phyloP scores from a whole-genome alignment of 2,888 invertebrate species.

The Sphaerophoria rueppellii region DNA sequence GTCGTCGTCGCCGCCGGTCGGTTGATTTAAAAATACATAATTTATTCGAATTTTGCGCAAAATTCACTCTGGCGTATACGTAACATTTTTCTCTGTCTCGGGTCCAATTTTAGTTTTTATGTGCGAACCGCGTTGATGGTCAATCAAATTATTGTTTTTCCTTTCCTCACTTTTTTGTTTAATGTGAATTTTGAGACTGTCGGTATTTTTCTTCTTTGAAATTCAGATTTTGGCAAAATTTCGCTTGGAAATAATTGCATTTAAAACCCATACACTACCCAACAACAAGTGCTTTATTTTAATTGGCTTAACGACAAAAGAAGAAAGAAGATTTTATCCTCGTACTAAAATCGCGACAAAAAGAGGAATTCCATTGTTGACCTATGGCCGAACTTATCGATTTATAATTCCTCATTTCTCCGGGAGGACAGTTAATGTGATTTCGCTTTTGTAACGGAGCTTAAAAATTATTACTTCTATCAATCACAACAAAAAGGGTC shows the following conservation, averaged over 20 bases:
- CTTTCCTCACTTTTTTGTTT: too few species aligned
- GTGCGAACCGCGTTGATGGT: slow-evolving; percentile 49
- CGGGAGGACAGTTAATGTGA: slow-evolving; percentile 1
- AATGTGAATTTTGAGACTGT: too few species aligned
- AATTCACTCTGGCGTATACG: slow-evolving; percentile 63
- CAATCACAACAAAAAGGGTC: neutral
- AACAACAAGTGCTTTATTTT: slow-evolving; percentile 33
- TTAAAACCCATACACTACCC: neutral
- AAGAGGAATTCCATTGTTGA: slow-evolving; percentile 65
- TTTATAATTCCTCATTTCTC: slow-evolving; percentile 51
- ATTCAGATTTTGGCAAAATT: slow-evolving; percentile 44
- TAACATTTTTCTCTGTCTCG: slow-evolving; percentile 42
- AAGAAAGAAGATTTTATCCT: slow-evolving; percentile 21
- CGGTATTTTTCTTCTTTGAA: slow-evolving; percentile 17
- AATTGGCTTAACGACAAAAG: slow-evolving; percentile 64
- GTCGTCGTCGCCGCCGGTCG: slow-evolving; percentile 1
- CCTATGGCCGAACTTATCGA: slow-evolving; percentile 68
- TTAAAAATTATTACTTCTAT: slow-evolving; percentile 21
- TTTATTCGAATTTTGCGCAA: slow-evolving; percentile 18
- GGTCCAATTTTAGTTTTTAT: slow-evolving; percentile 15
- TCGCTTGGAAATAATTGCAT: slow-evolving; percentile 18
- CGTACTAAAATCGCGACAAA: neutral
- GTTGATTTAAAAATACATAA: slow-evolving; percentile 54
- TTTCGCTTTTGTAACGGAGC: slow-evolving; percentile 47
- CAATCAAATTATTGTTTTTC: slow-evolving; percentile 38